Percentiles rank a stretch among this genome's conserved stretches.
These are phyloP conservation scores for Tiaroga cobitis DNA, from an alignment of 2,797 vertebrate genomes.

Conservation along the genomic window DNA sequence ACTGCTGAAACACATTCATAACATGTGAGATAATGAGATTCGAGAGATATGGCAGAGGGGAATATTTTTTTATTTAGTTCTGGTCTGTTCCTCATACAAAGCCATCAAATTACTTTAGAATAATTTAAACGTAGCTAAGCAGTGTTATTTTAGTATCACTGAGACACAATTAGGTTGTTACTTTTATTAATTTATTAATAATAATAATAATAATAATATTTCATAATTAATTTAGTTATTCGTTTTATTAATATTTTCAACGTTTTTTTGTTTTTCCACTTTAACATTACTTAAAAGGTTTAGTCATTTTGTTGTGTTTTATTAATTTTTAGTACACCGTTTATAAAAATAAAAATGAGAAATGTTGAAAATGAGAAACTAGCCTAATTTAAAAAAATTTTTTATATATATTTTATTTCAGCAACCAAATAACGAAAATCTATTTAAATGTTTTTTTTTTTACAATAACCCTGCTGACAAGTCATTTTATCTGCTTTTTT, in stretches of 20 bases:
- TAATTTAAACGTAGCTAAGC: neutral
- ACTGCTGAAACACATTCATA: neutral
- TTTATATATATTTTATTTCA: neutral
- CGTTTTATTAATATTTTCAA: neutral
- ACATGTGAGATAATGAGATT: neutral
- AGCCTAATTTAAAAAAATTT: neutral
- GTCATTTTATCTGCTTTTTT: neutral
- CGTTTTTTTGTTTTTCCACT: no score
- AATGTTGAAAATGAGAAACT: neutral
- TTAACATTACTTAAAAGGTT: neutral
- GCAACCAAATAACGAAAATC: neutral
- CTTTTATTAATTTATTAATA: neutral
- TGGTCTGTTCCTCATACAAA: neutral
- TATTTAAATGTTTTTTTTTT: neutral
- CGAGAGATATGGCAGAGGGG: neutral
- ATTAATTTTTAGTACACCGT: neutral
- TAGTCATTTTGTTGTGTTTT: neutral
- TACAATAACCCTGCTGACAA: neutral
- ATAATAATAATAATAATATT: neutral
- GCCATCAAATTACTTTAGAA: neutral
- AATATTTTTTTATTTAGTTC: neutral
- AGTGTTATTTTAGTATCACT: neutral
- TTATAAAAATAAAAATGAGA: neutral
- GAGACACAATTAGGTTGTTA: neutral
- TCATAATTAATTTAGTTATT: neutral